These are phyloP conservation scores for Thermophis baileyi DNA, from an alignment of 2,113 vertebrate species.

Conservation along the genomic window DNA sequence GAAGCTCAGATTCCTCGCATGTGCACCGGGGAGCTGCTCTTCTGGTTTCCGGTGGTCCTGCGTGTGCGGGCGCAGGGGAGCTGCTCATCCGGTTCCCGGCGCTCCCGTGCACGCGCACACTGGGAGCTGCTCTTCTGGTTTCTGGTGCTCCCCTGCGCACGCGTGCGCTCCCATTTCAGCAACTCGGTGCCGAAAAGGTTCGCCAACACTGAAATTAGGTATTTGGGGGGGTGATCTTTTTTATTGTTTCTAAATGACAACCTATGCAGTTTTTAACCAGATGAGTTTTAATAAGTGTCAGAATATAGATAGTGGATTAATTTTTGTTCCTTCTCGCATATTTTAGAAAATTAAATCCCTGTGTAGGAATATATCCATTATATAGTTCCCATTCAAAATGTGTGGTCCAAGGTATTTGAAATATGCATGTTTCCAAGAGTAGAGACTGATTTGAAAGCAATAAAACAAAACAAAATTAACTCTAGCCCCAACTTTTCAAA, in stretches of 20 bases:
- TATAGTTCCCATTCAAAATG: not conserved
- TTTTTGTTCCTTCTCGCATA: not conserved
- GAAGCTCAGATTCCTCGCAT: no score
- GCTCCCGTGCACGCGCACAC: no score
- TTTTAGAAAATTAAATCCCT: not conserved
- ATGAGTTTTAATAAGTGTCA: not conserved
- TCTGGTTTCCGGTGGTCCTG: no score
- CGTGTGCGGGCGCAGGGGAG: no score
- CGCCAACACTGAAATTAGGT: not conserved
- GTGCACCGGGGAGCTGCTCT: no score
- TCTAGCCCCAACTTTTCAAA: not conserved
- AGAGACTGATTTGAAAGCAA: not conserved
- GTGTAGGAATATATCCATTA: not conserved
- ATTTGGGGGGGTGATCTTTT: not conserved
- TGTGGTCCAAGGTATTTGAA: not conserved
- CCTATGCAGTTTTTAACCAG: not conserved
- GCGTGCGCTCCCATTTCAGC: no score
- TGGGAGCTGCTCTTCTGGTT: no score
- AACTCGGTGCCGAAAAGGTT: no score
- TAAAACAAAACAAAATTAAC: not conserved
- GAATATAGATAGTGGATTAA: not conserved
- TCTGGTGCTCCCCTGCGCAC: no score
- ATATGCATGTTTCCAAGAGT: not conserved
- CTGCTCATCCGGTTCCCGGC: no score
- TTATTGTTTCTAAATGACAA: not conserved